Evolutionary conservation across 2,888 invertebrate genomes (phyloP).

Genomic region (Brachynemurus nebulosus): DNA sequence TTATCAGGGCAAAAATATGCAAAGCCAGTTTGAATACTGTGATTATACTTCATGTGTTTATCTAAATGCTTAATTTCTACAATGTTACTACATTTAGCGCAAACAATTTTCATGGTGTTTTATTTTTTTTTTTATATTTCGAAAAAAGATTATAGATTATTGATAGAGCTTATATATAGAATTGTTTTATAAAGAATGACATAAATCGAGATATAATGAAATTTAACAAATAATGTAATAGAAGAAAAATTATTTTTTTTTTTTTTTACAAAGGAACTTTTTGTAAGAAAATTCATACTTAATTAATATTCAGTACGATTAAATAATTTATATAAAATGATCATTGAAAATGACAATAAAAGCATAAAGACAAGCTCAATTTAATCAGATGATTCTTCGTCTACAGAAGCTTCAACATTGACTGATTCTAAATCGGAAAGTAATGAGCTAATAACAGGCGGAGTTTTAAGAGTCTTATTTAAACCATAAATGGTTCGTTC

Average conservation of each 20-base stretch:
- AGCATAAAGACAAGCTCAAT: neutral
- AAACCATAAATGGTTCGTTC: neutral
- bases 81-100: neutral
- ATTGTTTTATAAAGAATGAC: too few relatives aligned
- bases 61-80: neutral
- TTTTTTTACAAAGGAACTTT: too few relatives aligned
- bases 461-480: neutral
- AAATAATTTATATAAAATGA: neutral
- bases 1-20: neutral
- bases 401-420: neutral
- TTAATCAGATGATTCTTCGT: neutral
- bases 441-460: neutral
- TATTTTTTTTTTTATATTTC: neutral
- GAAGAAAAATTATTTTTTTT: too few relatives aligned
- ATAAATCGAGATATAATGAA: too few relatives aligned
- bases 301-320: neutral
- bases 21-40: neutral
- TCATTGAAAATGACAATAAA: neutral
- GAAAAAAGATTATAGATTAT: too few relatives aligned
- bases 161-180: too few relatives aligned
- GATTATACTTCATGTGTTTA: neutral
- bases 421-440: neutral
- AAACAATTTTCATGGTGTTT: neutral
- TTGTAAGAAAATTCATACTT: neutral
- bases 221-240: too few relatives aligned